phyloP scores from a whole-genome alignment of 2,888 invertebrate genomes.

The Sinodicranocentrus sp. region DNA sequence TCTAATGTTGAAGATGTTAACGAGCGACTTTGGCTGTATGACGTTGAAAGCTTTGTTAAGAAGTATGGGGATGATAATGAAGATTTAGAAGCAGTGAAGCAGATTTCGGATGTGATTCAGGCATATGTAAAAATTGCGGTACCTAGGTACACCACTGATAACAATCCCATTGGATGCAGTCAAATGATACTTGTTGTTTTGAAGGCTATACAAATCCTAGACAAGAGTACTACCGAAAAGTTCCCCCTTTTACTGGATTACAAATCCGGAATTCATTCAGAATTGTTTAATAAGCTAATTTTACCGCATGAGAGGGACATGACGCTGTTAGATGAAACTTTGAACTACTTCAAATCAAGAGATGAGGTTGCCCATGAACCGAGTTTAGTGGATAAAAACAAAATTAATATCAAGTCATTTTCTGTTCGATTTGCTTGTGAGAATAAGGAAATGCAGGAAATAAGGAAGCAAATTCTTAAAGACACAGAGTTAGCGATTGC shows the following conservation, averaged over 20 bases:
- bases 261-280: not conserved
- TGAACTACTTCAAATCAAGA: conserved; percentile 25
- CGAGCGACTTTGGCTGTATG: conserved; percentile 29
- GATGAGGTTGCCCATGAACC: not conserved
- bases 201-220: conserved; percentile 1
- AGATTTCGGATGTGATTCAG: not conserved
- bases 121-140: not conserved
- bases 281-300: conserved; percentile 2
- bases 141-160: not conserved
- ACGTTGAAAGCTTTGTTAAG: conserved; percentile 37
- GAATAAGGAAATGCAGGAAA: not conserved
- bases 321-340: conserved; percentile 7
- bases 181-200: conserved; percentile 37
- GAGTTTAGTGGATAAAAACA: not conserved
- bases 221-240: not conserved
- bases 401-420: not conserved
- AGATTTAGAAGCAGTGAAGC: not conserved
- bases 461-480: conserved; percentile 3
- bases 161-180: conserved; percentile 21
- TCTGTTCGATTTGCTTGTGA: conserved; percentile 4
- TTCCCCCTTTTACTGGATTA: conserved; percentile 5
- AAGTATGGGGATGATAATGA: not conserved
- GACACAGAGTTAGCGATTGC: not conserved
- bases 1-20: not conserved
- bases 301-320: conserved; percentile 20